These are phyloP conservation scores for Zoanthus sansibaricus DNA, from an alignment of 92 coral and sea anemone genomes.

Conservation along the genomic window DNA sequence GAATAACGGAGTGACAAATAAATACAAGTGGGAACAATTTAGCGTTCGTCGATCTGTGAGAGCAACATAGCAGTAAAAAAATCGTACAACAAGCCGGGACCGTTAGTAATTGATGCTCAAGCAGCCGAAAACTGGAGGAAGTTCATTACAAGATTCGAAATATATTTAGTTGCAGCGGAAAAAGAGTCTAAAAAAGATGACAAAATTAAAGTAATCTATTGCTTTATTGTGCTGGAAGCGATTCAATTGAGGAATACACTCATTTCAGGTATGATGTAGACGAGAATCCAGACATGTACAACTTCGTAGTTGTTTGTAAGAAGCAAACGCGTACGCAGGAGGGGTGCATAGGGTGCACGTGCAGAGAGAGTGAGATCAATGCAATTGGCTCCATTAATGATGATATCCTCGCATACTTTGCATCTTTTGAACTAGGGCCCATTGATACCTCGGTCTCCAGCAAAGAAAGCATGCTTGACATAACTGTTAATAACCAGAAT, in stretches of 20 bases:
- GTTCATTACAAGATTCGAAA: too few relatives aligned
- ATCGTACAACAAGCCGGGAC: too few relatives aligned
- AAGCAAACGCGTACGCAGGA: constrained; percentile 50
- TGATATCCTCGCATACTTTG: constrained; percentile 57
- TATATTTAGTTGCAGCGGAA: too few relatives aligned
- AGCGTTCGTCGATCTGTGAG: too few relatives aligned
- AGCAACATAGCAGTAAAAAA: too few relatives aligned
- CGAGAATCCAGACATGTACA: constrained; percentile 46
- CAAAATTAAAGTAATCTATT: too few relatives aligned
- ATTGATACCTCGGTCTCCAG: constrained; percentile 25
- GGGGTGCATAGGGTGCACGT: constrained; percentile 38
- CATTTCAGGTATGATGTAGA: constrained; percentile 17
- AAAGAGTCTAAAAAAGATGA: too few relatives aligned
- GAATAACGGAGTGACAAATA: too few relatives aligned
- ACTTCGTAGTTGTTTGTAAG: constrained; percentile 49
- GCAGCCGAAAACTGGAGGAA: too few relatives aligned
- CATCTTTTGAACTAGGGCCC: constrained; percentile 62
- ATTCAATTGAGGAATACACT: constrained; percentile 55
- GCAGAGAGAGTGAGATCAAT: constrained; percentile 22
- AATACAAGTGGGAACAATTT: too few relatives aligned
- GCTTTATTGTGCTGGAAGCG: constrained; percentile 28
- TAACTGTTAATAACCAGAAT: constrained; percentile 52
- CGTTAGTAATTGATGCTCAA: too few relatives aligned
- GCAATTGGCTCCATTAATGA: not conserved
- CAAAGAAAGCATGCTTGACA: constrained; percentile 44